A percentile compares a stretch with the other conserved stretches of the same genome.
These are phyloP conservation scores for Diprion similis DNA, from an alignment of 1,140 invertebrate genomes.

Conservation along the genomic window DNA sequence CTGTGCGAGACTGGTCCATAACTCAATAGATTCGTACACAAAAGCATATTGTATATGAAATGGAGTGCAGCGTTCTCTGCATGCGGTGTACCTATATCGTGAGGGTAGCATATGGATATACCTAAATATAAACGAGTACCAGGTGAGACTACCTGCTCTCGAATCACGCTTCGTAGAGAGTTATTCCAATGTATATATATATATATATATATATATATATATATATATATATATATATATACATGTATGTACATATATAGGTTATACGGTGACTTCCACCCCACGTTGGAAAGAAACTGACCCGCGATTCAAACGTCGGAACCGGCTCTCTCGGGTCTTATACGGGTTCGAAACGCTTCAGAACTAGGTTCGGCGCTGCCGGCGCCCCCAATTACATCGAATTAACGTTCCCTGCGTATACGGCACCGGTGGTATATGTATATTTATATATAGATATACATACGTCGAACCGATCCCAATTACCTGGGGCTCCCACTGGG, in stretches of 20 bases:
- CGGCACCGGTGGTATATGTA: constrained; percentile 22
- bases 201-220: neutral
- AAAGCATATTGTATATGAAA: too few species aligned
- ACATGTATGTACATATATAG: too few species aligned
- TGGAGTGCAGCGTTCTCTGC: too few species aligned
- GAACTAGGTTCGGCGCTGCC: neutral
- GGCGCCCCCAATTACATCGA: constrained; percentile 27
- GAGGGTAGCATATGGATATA: neutral
- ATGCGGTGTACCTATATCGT: neutral
- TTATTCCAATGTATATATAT: neutral
- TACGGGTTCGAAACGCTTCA: too few species aligned
- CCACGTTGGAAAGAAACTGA: too few species aligned
- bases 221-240: too few species aligned
- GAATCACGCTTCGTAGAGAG: neutral
- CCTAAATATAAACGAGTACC: neutral
- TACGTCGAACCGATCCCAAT: constrained; percentile 33
- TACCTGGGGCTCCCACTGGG: constrained; percentile 29
- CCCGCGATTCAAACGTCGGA: too few species aligned
- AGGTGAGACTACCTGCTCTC: constrained; percentile 4
- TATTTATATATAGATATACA: constrained; percentile 1
- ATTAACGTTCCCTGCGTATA: constrained; percentile 30
- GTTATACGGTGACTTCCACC: too few species aligned
- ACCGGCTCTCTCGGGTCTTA: too few species aligned
- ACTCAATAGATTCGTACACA: too few species aligned
- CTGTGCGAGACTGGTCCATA: too few species aligned